phyloP scores from a whole-genome alignment of 2,113 vertebrate genomes.

The Gorsachius goisagi region DNA sequence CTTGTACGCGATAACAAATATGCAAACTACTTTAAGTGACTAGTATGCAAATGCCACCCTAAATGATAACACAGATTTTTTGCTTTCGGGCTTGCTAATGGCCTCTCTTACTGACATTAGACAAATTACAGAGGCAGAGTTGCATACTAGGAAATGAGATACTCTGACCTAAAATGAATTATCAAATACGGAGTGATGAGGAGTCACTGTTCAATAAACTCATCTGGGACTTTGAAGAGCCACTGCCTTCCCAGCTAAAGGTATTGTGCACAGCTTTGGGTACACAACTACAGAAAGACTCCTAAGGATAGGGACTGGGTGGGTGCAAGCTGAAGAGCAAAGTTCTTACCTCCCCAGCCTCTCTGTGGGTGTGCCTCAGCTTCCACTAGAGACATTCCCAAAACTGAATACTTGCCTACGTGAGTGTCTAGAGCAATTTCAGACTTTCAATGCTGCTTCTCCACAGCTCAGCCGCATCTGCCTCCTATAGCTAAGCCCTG shows the following conservation, averaged over 20 bases:
- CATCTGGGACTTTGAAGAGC: not conserved
- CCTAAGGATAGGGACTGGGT: not conserved
- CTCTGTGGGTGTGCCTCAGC: rapidly evolving
- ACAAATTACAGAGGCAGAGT: not conserved
- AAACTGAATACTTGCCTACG: not conserved
- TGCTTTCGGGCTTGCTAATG: not conserved
- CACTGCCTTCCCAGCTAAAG: not conserved
- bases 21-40: not conserved
- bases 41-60: not conserved
- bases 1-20: not conserved
- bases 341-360: not conserved
- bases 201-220: not conserved
- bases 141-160: not conserved
- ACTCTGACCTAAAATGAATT: not conserved
- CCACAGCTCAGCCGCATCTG: not conserved
- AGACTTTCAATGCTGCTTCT: not conserved
- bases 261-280: not conserved
- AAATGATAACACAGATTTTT: not conserved
- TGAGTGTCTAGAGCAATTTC: not conserved
- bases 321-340: not conserved
- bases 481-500: not conserved
- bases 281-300: not conserved
- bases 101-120: not conserved
- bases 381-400: rapidly evolving
- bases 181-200: not conserved